Base-by-base conservation (phyloP, 2,113 vertebrate genomes). In the Laterallus jamaicensis region DNA sequence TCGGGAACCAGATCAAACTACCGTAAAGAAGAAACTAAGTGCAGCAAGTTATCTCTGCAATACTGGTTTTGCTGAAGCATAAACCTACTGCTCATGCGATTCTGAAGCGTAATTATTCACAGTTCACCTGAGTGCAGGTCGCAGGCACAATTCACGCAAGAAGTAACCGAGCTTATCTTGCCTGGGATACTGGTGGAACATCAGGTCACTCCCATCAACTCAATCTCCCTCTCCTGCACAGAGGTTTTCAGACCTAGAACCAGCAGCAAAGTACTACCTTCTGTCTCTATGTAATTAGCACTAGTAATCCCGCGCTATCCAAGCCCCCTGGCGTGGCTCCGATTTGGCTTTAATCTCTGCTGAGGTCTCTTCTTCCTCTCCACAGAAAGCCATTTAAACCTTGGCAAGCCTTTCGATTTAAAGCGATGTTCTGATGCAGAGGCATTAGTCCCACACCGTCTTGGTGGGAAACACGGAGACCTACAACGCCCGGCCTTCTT, bases 281-380 rank as follows among this genome's bases (percentile, higher is more conserved):
- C 90, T 91, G 95, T 44, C 90, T 71, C 81, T 7, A 10, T 7
- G 84, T 77, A 97, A 97, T 96, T 96, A 97, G 92, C 79, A 14
- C 86, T 80, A 96, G 92, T 96, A 97, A 97, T 96, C 90, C 95
- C 76, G 52, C 71, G 66, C 91, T 88, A 62, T 68, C 75, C 86
- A 22, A 91, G 68, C 83, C 94, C 93, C 79, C 49, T 32, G 86
- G 90, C 66, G 66, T 62, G 69, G 86, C 90, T 94, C 83, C 68
- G 64, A 50, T 88, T 96, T 66, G 93, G 86, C 78, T 94, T 74
- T 96, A 97, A 97, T 92, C 94, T 95, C 92, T 16, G 84, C 79
- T 69, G 81, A 94, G 79, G 92, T 88, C 86, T 95, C 92, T 21
- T 84, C 84, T 84, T 71, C 62, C 78, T 90, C 91, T 77, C 74